Base-by-base conservation (phyloP, 1,140 invertebrate species). In the Monochamus saltuarius region DNA sequence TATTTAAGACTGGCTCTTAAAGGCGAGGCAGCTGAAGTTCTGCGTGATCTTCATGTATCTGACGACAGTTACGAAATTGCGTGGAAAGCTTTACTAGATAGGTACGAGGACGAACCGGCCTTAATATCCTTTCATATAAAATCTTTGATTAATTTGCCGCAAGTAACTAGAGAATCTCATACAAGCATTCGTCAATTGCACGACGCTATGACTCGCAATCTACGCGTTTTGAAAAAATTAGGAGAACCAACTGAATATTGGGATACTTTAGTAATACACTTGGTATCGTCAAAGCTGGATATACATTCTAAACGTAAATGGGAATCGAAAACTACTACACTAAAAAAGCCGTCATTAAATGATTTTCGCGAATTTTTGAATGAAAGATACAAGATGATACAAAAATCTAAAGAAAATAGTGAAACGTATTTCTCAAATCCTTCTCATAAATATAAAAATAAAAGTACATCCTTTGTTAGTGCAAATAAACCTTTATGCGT, bases 51-150 rank as follows among this genome's bases (percentile, higher is more conserved):
- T 29, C 22, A 29, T 3, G 6, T 29, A 29, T 29, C 22, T 29
- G 22, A 29, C 22, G 22, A 53, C 9, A 76, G 72, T 61, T 76
- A 74, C 42, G 17, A 19, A 0, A 53, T 50, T n/a, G 74, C 72
- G 4, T 73, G 70, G 70, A 51, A 69, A n/a, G 56, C 67, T n/a
- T n/a, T 77, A 6, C 60, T 59, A 14, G 58, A 74, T 34, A 43
- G 68, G 51, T 78, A 65, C 43, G 59, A 76, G 14, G 73, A 75
- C 38, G 56, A 50, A 19, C 53, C 61, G 13, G 34, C 68, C 42
- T 47, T 67, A 34, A 59, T 65, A 4, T 11, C 58, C 4, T 35
- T 51, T 19, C 39, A 42, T 53, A 37, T 59, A 59, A 59, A 59
- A 29, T 17, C 34, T 8, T 16, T 62, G 4, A 51, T 62, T 58